Evolutionary conservation across 2,888 invertebrate genomes (phyloP), one percentile per base, ranked within the genome.

Genomic region (Pilophorus perplexus): DNA sequence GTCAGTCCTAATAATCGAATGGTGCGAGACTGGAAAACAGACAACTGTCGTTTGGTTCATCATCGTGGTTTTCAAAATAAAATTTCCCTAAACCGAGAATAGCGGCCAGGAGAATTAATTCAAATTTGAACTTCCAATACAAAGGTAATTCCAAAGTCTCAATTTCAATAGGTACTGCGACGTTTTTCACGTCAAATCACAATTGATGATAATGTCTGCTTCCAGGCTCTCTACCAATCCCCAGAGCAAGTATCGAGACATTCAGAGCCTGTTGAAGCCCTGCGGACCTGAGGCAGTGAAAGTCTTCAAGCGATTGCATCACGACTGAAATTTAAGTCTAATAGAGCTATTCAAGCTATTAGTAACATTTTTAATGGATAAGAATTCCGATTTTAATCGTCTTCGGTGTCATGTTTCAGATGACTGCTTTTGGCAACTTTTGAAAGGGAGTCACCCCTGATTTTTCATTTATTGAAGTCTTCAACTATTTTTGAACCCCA

Each of bases 11-110:
- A n/a, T n/a, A n/a, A n/a, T n/a, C n/a, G n/a, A n/a, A n/a, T n/a
- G n/a, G n/a, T n/a, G n/a, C n/a, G n/a, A 27, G 27, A 10, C 8
- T 27, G 54, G 54, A 54, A 6, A 28, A 54, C 54, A 54, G 54
- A 54, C n/a, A n/a, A n/a, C n/a, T n/a, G n/a, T n/a, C n/a, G n/a
- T n/a, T n/a, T n/a, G n/a, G n/a, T n/a, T n/a, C n/a, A n/a, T n/a
- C n/a, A n/a, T n/a, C n/a, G n/a, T n/a, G n/a, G n/a, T n/a, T n/a
- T n/a, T n/a, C n/a, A n/a, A n/a, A n/a, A n/a, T n/a, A 40, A 40
- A 40, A 12, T 40, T 12, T 4, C 40, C 40, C 4, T 12, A 40
- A 40, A 40, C 40, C 40, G 40, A 40, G 40, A 3, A 40, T 40
- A 14, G 40, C 40, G 12, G 40, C 40, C 4, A 40, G 40, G 40